Evolutionary conservation across 2,113 vertebrate genomes (phyloP), one percentile per base, ranked within the genome.

Genomic region (Tyrannus savana): DNA sequence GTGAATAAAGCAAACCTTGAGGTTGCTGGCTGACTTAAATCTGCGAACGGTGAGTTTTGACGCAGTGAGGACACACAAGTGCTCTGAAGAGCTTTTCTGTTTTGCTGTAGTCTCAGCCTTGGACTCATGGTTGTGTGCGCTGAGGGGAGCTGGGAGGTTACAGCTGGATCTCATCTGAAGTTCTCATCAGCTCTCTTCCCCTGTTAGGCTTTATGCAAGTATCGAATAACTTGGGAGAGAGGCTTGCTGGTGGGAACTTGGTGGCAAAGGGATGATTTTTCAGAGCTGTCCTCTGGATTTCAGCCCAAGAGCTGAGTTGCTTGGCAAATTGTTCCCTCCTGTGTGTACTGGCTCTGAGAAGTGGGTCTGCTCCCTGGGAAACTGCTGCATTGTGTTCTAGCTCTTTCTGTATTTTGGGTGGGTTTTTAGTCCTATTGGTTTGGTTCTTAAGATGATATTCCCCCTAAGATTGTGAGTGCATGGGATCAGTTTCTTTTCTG

Each of bases 321-420:
- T 88, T 96, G 91, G 82, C 84, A 93, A 31, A 87, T 85, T 12
- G 42, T 76, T 96, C 88, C 79, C 71, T 94, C 52, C 80, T 89
- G 50, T 86, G 66, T 9, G 0, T 79, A 53, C 73, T 87, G 83
- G 17, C 78, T 95, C 56, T 14, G 35, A 78, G 92, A 77, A 89
- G 53, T 2, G 22, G 58, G 31, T 72, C 53, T 91, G 74, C 62
- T 79, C 66, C 83, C 79, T 87, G 93, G 52, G 76, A 97, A 93
- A 52, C 35, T 56, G 73, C 94, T 86, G 79, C 41, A 27, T 59
- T 84, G 50, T 88, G 50, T 42, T 90, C 9, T 67, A 79, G 35
- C 30, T 76, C n/a, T 13, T 92, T 50, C 12, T 59, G 1, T 60
- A 39, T 89, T 83, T 86, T 67, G 14, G 24, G 23, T 52, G 73